These are phyloP conservation scores for Chroicocephalus ridibundus DNA, from an alignment of 2,113 vertebrate genomes.

Conservation along the genomic window DNA sequence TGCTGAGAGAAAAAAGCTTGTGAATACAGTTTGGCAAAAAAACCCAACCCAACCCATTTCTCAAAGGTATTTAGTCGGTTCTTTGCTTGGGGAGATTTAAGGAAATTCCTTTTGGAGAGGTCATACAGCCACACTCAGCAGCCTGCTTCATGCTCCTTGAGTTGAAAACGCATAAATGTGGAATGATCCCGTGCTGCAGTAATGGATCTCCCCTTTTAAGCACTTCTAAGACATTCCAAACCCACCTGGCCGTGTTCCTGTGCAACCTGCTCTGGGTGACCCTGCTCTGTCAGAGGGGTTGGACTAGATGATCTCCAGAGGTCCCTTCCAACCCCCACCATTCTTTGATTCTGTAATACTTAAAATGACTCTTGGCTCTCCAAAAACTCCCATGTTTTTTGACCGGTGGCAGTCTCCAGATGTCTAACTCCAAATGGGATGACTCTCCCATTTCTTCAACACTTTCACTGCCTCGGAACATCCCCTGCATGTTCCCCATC, in stretches of 20 bases:
- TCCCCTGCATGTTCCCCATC: not conserved
- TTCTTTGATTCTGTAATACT: not conserved
- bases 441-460: not conserved
- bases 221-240: not conserved
- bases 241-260: no score
- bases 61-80: not conserved
- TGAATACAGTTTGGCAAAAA: not conserved
- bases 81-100: not conserved
- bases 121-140: not conserved
- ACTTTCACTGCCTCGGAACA: fast-evolving
- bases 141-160: not conserved
- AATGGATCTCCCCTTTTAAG: not conserved
- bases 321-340: no score
- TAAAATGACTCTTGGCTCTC: not conserved
- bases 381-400: not conserved
- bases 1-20: not conserved
- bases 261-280: no score
- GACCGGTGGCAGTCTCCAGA: fast-evolving
- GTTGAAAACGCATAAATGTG: not conserved
- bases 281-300: no score
- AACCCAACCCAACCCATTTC: not conserved
- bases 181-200: fast-evolving
- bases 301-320: no score
- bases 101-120: not conserved
- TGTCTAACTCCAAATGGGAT: not conserved